Base-by-base conservation (phyloP, 37 sponge, comb jelly and placozoan species). In the Dysidea cf. avara region DNA sequence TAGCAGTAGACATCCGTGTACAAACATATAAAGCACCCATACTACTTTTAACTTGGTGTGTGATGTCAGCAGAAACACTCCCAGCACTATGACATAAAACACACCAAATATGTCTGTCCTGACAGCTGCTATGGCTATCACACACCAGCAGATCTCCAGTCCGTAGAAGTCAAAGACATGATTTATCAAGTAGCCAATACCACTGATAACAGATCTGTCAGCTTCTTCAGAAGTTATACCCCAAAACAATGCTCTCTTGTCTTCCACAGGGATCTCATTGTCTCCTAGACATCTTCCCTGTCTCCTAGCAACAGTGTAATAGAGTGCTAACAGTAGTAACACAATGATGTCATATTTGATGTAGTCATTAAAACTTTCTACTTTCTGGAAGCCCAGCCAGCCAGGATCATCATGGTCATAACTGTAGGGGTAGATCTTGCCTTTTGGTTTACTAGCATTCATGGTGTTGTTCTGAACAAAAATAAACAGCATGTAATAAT, bases 141-240 rank as follows among this genome's bases (percentile, higher is more conserved):
- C 0, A 75, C 75, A 38, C 53, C 28, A 1, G 69, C 75, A 38
- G 34, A 87, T 88, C 77, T 86, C 79, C 33, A 87, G 34, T 69
- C 92, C 92, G 60, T 76, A 83, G 39, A 81, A 46, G 29, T 87
- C 88, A 70, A 92, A 87, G 51, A 83, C 61, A 53, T 91, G 87
- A 76, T 87, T 92, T 52, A 80, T 43, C 6, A 83, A 49, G 66
- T 83, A 92, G 57, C 83, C 83, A 66, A 73, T 11, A 18, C 81
- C 76, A 5, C 20, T 18, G 48, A 57, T 26, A 6, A 87, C 7
- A 3, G 76, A 56, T 6, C 7, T 53, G 22, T 86, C 84, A 36
- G 84, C 88, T 18, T 79, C 39, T 0, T 2, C 11, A 32, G 64
- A 56, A 11, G 79, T 53, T 1, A 92, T 68, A 0, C 67, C 60